phyloP scores from a whole-genome alignment of 2,888 invertebrate species.

The Meganola albula region DNA sequence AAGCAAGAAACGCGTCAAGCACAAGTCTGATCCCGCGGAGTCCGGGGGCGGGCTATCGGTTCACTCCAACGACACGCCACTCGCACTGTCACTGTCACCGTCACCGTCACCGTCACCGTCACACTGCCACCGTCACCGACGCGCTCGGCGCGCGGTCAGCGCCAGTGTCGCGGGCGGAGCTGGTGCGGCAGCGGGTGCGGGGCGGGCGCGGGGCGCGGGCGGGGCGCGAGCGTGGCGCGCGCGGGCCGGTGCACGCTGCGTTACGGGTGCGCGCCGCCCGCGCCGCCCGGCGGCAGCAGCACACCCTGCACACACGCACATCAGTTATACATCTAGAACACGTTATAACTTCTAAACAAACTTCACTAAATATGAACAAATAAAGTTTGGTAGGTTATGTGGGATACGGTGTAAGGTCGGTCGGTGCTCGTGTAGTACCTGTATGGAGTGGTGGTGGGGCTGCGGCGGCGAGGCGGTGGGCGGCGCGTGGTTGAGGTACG shows the following conservation, averaged over 20 bases:
- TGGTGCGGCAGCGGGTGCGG: slow-evolving; percentile 14
- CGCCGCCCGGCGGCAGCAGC: slow-evolving; percentile 38
- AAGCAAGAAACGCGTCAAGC: slow-evolving; percentile 21
- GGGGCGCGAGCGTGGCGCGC: slow-evolving; percentile 11
- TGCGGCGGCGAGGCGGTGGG: slow-evolving; percentile 65
- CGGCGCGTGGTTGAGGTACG: slow-evolving; percentile 70
- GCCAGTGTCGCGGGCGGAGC: slow-evolving; percentile 11
- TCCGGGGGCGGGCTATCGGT: too few relatives aligned
- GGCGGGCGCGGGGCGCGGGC: slow-evolving; percentile 7
- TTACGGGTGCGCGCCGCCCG: slow-evolving; percentile 41
- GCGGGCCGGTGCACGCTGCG: slow-evolving; percentile 20
- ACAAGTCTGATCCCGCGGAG: too few relatives aligned
- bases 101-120: not conserved
- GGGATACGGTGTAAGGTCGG: too few relatives aligned
- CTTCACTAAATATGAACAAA: too few relatives aligned
- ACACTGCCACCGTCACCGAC: not conserved
- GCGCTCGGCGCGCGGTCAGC: not conserved
- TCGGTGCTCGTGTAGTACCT: too few relatives aligned
- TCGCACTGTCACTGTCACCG: not conserved
- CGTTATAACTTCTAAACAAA: too few relatives aligned
- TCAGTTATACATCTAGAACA: too few relatives aligned
- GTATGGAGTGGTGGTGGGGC: slow-evolving; percentile 53
- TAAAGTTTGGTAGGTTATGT: too few relatives aligned
- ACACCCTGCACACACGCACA: slow-evolving; percentile 43
- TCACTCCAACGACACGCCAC: not conserved